Evolutionary conservation across 2,113 vertebrate genomes (phyloP).

Genomic region (Cynocephalus volans): DNA sequence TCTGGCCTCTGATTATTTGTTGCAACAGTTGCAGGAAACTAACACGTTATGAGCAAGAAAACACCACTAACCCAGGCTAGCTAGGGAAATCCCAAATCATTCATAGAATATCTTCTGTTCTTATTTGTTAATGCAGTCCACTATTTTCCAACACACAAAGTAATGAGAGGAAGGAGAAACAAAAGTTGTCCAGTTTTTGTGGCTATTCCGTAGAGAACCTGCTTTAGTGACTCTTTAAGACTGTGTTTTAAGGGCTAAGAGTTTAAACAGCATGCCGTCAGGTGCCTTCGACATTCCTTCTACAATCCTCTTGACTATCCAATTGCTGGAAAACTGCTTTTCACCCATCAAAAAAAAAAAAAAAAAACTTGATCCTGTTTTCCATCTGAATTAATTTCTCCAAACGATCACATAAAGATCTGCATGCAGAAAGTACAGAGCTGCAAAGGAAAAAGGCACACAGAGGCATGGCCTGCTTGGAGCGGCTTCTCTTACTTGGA

Average conservation of each 20-base stretch:
- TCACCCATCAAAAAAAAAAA: background rate
- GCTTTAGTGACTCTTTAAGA: background rate
- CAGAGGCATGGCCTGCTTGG: background rate
- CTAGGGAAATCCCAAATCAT: fast-evolving
- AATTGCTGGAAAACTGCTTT: background rate
- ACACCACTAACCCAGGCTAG: background rate
- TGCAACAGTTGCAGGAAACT: background rate
- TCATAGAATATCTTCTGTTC: fast-evolving
- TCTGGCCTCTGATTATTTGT: background rate
- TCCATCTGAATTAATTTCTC: background rate
- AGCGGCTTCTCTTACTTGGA: background rate
- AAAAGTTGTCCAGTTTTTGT: no score
- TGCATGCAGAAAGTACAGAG: background rate
- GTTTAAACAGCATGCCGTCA: background rate
- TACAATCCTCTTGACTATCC: background rate
- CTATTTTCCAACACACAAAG: background rate
- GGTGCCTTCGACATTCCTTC: background rate
- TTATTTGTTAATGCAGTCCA: background rate
- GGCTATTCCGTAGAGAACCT: background rate
- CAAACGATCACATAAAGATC: no score
- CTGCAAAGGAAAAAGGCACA: no score
- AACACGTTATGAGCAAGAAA: background rate
- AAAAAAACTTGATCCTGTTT: background rate
- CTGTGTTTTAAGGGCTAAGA: background rate
- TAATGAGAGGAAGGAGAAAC: background rate